Base-by-base conservation (phyloP, 2,888 invertebrate genomes). In the Pterostichus niger region DNA sequence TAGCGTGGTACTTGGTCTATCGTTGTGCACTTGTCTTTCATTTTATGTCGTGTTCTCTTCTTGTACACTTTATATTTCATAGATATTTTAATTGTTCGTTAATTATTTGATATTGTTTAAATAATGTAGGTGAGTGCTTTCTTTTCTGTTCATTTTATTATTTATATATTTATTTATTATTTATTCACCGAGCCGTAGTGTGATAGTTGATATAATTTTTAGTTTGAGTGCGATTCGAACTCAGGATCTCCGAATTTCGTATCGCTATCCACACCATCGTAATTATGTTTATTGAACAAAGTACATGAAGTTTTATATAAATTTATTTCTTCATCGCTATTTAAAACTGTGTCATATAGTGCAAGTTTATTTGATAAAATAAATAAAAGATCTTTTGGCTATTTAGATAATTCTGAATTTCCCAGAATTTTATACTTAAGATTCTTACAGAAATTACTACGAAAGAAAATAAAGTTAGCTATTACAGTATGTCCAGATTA, bases 11-110 rank as follows among this genome's bases (percentile, higher is more conserved):
- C 68, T 44, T 71, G 44, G 56, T 15, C 13, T 56, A 56, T 17
- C 56, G 64, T 11, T 64, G 44, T 10, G 44, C 44, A 71, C 68
- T 71, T 71, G 56, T 56, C 13, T 24, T 24, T 6, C 24, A 31
- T 59, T 59, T 59, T 17, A 59, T 31, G 31, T 17, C 49, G 59
- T 11, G 17, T 9, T 59, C 59, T 64, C 35, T 6, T 35, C 33
- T 33, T n/a, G 59, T 24, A 59, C 11, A 13, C 13, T 33, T 64
- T 13, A 35, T n/a, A 35, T 33, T 35, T n/a, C 33, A 5, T 11
- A 64, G 64, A 35, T 44, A 44, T 68, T 68, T 68, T 71, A 71
- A 71, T 71, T 44, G 68, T 71, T 64, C 2, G 6, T 71, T 71
- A 17, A 24, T 9, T 64, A n/a, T 35, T 35, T 59, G 31, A 2